Evolutionary conservation across 1,140 invertebrate species (phyloP).

Genomic region (Drosophila obscura): DNA sequence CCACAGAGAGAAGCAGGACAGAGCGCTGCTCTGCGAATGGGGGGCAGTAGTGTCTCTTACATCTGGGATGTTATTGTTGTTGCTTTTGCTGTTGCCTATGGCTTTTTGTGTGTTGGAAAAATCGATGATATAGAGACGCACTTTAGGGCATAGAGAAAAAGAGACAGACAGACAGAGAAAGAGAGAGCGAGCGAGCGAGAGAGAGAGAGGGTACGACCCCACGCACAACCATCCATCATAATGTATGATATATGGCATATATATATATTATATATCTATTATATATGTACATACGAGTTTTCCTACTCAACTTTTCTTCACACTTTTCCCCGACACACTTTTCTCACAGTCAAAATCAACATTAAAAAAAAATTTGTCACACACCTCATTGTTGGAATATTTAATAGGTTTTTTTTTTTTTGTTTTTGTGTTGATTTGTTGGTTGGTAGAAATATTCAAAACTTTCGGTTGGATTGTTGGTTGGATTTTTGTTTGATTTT

Average conservation of each 20-base stretch:
- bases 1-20: too few species aligned
- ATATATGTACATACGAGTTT: constrained; percentile 35
- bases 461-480: too few species aligned
- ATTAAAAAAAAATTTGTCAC: too few species aligned
- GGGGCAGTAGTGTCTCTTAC: neutral
- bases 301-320: constrained; percentile 1
- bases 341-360: too few species aligned
- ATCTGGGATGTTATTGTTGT: constrained; percentile 10
- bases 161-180: neutral
- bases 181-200: neutral
- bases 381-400: too few species aligned
- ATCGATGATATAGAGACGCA: constrained; percentile 39
- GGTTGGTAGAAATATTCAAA: too few species aligned
- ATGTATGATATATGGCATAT: too few species aligned
- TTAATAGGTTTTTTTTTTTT: too few species aligned
- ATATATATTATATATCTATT: constrained; percentile 9
- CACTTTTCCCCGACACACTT: too few species aligned
- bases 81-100: constrained; percentile 17
- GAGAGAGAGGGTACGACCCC: constrained; percentile 25
- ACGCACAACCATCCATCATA: constrained; percentile 23
- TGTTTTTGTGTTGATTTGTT: too few species aligned
- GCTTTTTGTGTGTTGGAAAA: constrained; percentile 5
- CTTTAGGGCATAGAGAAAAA: constrained; percentile 26
- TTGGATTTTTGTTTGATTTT: too few species aligned
- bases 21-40: too few species aligned